Evolutionary conservation across 2,113 vertebrate species (phyloP).

Genomic region (Herpetotheres cachinnans): DNA sequence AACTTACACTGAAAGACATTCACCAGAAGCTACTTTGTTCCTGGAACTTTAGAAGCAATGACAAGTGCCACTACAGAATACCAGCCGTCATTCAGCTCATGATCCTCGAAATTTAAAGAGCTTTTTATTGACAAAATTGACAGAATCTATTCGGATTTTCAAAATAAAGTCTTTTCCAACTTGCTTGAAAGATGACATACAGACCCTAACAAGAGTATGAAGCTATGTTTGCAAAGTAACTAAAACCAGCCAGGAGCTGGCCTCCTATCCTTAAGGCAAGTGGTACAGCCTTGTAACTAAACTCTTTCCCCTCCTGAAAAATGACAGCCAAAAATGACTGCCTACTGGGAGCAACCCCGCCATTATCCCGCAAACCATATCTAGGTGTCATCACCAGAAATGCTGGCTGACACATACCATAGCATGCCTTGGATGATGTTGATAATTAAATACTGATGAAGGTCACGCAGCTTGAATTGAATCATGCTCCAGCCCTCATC

Average conservation of each 20-base stretch:
- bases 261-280: neutral
- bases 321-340: neutral
- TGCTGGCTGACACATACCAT: neutral
- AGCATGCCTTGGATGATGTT: neutral
- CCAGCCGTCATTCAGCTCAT: neutral
- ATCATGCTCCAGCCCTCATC: fast-evolving
- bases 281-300: neutral
- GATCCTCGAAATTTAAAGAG: neutral
- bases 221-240: fast-evolving
- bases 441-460: neutral
- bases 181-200: neutral
- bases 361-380: neutral
- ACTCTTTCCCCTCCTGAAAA: neutral
- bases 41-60: neutral
- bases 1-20: neutral
- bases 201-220: neutral
- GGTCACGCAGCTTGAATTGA: neutral
- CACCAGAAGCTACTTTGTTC: neutral
- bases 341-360: neutral
- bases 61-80: neutral
- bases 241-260: neutral
- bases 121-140: neutral
- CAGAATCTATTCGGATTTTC: neutral
- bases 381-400: neutral
- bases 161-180: neutral